These are phyloP conservation scores for Xenopus laevis DNA, from an alignment of 2,113 vertebrate species.

Conservation along the genomic window DNA sequence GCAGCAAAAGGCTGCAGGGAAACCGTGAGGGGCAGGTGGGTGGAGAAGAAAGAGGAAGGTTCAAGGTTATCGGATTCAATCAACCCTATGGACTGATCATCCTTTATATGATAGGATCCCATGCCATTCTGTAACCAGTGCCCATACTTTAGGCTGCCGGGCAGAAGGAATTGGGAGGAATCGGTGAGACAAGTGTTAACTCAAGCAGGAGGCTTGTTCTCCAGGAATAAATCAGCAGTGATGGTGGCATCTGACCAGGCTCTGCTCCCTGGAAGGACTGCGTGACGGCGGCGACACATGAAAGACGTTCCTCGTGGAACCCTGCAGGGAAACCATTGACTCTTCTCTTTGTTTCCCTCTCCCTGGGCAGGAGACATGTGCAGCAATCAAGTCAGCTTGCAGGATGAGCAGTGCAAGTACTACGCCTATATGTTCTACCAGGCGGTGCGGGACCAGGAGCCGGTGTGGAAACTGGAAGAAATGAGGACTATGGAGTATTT, in stretches of 20 bases:
- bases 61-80: background rate
- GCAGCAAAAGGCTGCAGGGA: conserved; percentile 13
- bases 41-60: background rate
- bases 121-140: too few species aligned
- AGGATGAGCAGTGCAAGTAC: conserved; percentile 63
- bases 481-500: conserved; percentile 84
- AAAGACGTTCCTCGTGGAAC: background rate
- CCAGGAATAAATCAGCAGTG: conserved; percentile 62
- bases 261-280: conserved; percentile 55
- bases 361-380: conserved; percentile 51
- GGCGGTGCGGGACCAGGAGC: conserved; percentile 80
- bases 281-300: conserved; percentile 56
- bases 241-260: conserved; percentile 59
- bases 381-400: conserved; percentile 48
- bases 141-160: too few species aligned
- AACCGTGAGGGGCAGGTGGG: background rate
- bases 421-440: conserved; percentile 81
- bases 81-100: background rate
- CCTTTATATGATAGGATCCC: too few species aligned
- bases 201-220: conserved; percentile 56
- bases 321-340: background rate
- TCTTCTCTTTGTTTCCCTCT: background rate
- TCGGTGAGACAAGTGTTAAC: conserved; percentile 55
- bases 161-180: background rate
- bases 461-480: conserved; percentile 86